Base-by-base conservation (phyloP, 2,888 invertebrate species). In the Drosophila suboccidentalis region DNA sequence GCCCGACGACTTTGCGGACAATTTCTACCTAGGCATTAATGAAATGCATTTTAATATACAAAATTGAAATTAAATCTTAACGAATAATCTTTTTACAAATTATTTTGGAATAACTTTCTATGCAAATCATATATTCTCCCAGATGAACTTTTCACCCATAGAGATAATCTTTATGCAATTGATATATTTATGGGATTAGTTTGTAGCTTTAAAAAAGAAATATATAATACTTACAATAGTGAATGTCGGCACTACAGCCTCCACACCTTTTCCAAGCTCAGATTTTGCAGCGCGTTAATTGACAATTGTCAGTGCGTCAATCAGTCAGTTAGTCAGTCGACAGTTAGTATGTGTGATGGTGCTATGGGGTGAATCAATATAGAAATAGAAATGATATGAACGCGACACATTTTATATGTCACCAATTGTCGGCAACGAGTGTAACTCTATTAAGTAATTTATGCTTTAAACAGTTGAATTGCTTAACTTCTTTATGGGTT, bases 401-500 rank as follows among this genome's bases (percentile, higher is more conserved):
- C 19, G 26, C 66, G 46, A 70, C 72, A 65, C 41, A 17, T 54
- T 64, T 67, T 57, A 57, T 84, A 62, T 70, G 61, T 59, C 75
- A 62, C 71, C 70, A 71, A 77, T 68, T 72, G 50, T 10, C 46
- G 32, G 32, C n/a, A 19, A 36, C 38, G 46, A 10, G 34, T 51
- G 49, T 41, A 71, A 63, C 62, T 63, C 65, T 71, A 83, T 83
- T 87, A 87, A 88, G 41, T 75, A 87, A 89, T 89, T 87, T 75
- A 80, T 78, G 87, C 68, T 57, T 75, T 71, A 75, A 87, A 78
- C 63, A 67, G 55, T 64, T 69, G 66, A 89, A 87, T 87, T 87
- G 84, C 51, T 81, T 64, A 78, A 83, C 87, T 87, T 89, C 70
- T 87, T 83, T 86, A 86, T 86, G 58, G 38, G 54, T 15, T 19